phyloP scores from a whole-genome alignment of 2,797 vertebrate genomes.

The Pangasius sanitwongsei region DNA sequence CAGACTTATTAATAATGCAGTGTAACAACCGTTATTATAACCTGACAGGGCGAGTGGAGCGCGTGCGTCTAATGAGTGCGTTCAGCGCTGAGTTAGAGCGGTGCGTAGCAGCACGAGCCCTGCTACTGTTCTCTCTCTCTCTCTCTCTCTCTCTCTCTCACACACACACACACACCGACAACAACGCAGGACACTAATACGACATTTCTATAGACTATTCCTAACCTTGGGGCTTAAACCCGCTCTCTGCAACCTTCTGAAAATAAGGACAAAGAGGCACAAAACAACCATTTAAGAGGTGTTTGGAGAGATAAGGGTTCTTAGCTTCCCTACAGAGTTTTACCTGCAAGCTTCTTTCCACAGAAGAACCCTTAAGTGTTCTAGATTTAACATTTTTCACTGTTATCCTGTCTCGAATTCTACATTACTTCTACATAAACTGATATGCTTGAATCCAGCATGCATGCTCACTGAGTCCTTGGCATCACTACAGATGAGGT shows the following conservation, averaged over 20 bases:
- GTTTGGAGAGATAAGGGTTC: neutral
- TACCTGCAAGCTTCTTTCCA: neutral
- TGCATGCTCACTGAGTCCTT: neutral
- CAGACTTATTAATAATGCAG: neutral
- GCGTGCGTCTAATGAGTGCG: neutral
- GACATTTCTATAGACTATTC: neutral
- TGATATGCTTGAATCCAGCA: neutral
- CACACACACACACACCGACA: neutral
- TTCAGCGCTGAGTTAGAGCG: neutral
- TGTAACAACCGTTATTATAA: neutral
- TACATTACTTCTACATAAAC: neutral
- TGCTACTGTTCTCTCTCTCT: constrained; percentile 11
- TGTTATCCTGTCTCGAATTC: neutral
- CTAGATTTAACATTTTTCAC: neutral
- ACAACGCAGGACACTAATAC: neutral
- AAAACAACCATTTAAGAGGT: neutral
- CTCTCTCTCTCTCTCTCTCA: neutral
- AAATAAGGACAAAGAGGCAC: neutral
- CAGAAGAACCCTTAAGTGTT: neutral
- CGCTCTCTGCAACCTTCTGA: neutral
- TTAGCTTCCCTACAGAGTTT: neutral
- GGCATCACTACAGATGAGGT: neutral
- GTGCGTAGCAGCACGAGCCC: neutral
- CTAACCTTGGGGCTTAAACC: neutral
- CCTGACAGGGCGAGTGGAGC: neutral